phyloP scores from a whole-genome alignment of 1,140 invertebrate genomes.

The Drosophila bipectinata region DNA sequence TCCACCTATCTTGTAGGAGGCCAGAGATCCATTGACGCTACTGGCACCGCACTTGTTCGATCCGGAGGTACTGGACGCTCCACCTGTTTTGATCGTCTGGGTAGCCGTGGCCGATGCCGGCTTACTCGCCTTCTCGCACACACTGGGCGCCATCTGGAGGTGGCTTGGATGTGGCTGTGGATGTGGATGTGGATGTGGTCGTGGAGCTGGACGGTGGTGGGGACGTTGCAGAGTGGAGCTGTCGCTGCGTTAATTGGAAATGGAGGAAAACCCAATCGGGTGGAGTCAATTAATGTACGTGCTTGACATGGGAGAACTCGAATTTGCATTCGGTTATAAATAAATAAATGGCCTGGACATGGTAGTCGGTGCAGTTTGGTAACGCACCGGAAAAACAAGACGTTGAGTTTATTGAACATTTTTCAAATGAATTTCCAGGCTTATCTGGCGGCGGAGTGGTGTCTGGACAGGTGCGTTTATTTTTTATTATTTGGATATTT shows the following conservation, averaged over 20 bases:
- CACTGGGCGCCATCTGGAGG: conserved; percentile 77
- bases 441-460: conserved; percentile 32
- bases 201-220: conserved; percentile 25
- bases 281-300: conserved; percentile 62
- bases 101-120: neutral
- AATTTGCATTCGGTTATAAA: conserved; percentile 51
- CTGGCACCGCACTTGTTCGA: conserved; percentile 72
- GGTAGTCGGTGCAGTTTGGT: conserved; percentile 23
- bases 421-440: conserved; percentile 26
- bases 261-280: conserved; percentile 42
- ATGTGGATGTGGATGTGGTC: conserved; percentile 12
- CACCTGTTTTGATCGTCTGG: conserved; percentile 15
- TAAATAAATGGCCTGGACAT: conserved; percentile 18
- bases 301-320: conserved; percentile 64
- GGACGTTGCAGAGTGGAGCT: conserved; percentile 65
- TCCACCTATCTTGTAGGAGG: conserved; percentile 79
- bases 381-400: conserved; percentile 79
- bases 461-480: conserved; percentile 33
- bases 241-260: conserved; percentile 53
- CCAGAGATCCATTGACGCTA: conserved; percentile 76
- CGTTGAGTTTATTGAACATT: conserved; percentile 75
- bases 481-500: neutral
- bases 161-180: conserved; percentile 2
- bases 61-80: conserved; percentile 40
- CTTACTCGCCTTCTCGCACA: conserved; percentile 57